These are phyloP conservation scores for Syncerus caffer DNA, from an alignment of 2,797 vertebrate genomes.

Conservation along the genomic window DNA sequence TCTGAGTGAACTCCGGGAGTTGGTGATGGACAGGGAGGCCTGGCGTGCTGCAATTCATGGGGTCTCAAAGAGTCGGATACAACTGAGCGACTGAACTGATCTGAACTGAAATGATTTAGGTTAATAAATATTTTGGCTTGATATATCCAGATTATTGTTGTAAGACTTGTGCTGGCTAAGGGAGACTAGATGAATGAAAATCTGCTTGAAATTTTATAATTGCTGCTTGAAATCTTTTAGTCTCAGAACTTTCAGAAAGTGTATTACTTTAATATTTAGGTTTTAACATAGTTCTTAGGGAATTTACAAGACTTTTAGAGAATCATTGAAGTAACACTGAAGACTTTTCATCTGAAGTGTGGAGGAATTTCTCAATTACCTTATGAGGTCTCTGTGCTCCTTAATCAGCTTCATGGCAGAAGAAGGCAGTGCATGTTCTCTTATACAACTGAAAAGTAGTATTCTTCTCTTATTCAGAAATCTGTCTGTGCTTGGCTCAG, in stretches of 20 bases:
- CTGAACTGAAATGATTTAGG: not conserved
- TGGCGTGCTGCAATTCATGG: too few relatives aligned
- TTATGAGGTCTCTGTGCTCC: not conserved
- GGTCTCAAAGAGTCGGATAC: too few relatives aligned
- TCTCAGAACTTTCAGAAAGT: not conserved
- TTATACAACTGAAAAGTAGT: not conserved
- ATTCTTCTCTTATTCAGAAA: not conserved
- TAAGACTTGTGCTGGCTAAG: not conserved
- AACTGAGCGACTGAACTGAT: too few relatives aligned
- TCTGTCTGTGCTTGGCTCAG: not conserved
- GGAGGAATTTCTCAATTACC: not conserved
- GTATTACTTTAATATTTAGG: not conserved
- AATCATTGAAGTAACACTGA: not conserved
- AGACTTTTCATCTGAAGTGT: not conserved
- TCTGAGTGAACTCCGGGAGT: too few relatives aligned
- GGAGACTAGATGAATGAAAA: not conserved
- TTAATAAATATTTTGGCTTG: not conserved
- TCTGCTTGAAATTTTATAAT: not conserved
- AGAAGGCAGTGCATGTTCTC: not conserved
- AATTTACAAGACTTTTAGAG: not conserved
- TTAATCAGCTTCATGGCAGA: not conserved
- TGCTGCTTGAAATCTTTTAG: not conserved
- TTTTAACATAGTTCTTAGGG: not conserved
- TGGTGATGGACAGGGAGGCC: too few relatives aligned
- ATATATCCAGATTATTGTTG: not conserved